Percentiles rank a stretch among this genome's conserved stretches.
These are phyloP conservation scores for Chelonus insularis DNA, from an alignment of 1,140 invertebrate genomes.

Conservation along the genomic window DNA sequence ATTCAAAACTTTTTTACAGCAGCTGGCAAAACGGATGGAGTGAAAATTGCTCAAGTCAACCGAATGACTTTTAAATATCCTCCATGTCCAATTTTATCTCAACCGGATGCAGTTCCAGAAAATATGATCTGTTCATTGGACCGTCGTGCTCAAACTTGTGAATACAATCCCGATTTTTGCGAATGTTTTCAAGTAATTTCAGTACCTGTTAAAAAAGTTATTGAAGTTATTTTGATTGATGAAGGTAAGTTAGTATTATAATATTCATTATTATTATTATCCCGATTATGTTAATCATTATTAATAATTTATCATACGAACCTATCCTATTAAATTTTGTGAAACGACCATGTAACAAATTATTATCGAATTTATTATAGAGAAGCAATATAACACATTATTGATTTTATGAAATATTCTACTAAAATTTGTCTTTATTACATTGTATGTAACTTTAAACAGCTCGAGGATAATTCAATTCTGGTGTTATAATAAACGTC, in stretches of 20 bases:
- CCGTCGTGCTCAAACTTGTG: conserved; percentile 32
- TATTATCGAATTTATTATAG: too few species aligned
- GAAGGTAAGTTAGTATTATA: conserved; percentile 42
- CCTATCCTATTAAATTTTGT: neutral
- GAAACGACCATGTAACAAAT: neutral
- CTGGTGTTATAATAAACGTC: too few species aligned
- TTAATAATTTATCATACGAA: neutral
- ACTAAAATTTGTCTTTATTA: too few species aligned
- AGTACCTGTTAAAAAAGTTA: conserved; percentile 28
- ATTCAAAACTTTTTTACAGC: neutral
- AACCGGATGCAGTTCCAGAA: conserved; percentile 34
- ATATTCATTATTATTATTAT: too few species aligned
- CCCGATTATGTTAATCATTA: too few species aligned
- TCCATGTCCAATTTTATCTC: conserved; percentile 42
- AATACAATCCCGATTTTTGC: conserved; percentile 37
- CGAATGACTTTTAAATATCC: conserved; percentile 46
- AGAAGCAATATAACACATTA: too few species aligned
- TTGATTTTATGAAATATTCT: neutral
- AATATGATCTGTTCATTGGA: conserved; percentile 38
- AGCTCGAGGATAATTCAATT: too few species aligned
- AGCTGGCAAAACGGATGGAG: conserved; percentile 18
- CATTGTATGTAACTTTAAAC: too few species aligned
- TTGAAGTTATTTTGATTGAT: conserved; percentile 42
- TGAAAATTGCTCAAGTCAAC: conserved; percentile 38
- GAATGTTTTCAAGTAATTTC: conserved; percentile 41